Percentiles rank a stretch among this genome's conserved stretches.
These are phyloP conservation scores for Atrichornis clamosus DNA, from an alignment of 2,113 vertebrate species.

Conservation along the genomic window DNA sequence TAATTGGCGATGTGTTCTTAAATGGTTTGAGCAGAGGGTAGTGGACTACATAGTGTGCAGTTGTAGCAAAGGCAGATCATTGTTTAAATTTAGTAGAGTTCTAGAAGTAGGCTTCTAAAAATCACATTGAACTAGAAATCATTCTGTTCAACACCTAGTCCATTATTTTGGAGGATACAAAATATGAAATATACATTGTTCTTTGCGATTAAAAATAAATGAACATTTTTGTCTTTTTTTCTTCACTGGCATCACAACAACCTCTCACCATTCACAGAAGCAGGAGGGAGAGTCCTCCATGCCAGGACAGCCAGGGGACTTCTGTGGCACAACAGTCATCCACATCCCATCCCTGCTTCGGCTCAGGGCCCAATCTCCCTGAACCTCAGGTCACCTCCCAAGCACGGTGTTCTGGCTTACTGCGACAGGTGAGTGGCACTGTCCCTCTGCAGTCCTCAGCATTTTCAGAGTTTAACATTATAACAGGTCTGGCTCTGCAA, in stretches of 20 bases:
- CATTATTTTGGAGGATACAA: background rate
- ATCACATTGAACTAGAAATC: background rate
- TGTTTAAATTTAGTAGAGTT: background rate
- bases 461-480: background rate
- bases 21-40: background rate
- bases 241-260: background rate
- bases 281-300: background rate
- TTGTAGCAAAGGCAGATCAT: background rate
- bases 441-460: background rate
- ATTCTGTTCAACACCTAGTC: background rate
- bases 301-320: background rate
- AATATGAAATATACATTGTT: background rate
- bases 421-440: background rate
- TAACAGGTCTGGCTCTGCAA: background rate
- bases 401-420: rapidly evolving
- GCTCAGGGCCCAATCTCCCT: background rate
- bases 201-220: background rate
- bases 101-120: background rate
- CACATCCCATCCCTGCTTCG: background rate
- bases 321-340: background rate
- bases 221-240: background rate
- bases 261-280: background rate
- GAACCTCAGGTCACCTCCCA: background rate
- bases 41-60: background rate
- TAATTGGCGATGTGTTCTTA: background rate